Evolutionary conservation across 2,888 invertebrate genomes (phyloP), one percentile per base, ranked within the genome.

Genomic region (Tromatobia lineatoria): DNA sequence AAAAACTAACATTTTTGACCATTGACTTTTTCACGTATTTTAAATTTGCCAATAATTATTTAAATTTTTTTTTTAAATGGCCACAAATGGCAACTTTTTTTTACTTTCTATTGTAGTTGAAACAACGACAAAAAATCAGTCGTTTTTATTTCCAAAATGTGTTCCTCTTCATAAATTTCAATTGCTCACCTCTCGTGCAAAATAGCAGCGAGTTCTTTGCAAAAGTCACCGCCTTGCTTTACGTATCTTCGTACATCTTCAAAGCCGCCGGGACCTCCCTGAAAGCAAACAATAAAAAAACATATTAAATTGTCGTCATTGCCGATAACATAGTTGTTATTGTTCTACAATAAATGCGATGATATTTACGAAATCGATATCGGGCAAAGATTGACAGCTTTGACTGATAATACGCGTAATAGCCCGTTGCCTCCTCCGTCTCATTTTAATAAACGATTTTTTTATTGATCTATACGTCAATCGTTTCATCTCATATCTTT

Each of bases 191-290:
- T 97, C 95, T 99, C 99, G 94, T 98, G 98, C 88, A 99, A 94
- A 91, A 99, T 97, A 61, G 96, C 95, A 7, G 98, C 96, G 73
- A 99, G 95, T 92, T 99, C 99, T 92, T 99, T 98, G 94, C 98
- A 98, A 93, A 98, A 98, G 93, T 99, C 98, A 66, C 98, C 97
- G 54, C 99, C 98, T 94, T 98, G 98, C 93, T 99, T 99, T 89
- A 99, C 97, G 93, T 98, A 98, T 88, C 97, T 96, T 80, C 98
- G 96, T 69, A 99, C 95, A 93, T 99, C 99, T 91, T 99, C 98
- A 94, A 99, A 99, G 34, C 98, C 98, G 94, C 97, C 97, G 94
- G 98, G 97, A 85, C 97, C 93, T 79, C 95, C 98, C 98, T 99
- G 95, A 59, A 96, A 96, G 87, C 88, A 91, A 91, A 90, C 89